phyloP scores from a whole-genome alignment of 2,888 invertebrate genomes.

The Saturnia japonica region DNA sequence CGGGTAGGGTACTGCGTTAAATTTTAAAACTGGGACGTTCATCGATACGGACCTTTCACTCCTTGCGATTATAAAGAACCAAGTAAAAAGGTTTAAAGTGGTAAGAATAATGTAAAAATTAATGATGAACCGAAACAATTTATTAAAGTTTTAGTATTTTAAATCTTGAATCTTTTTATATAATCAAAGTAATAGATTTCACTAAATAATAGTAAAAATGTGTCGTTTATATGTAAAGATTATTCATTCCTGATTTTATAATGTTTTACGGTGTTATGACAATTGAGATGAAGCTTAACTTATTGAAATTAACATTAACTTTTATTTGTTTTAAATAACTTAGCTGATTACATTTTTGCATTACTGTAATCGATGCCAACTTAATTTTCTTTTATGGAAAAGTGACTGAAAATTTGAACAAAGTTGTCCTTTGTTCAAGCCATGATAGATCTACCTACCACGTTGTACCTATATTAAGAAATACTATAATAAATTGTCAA shows the following conservation, averaged over 20 bases:
- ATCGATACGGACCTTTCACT: constrained; percentile 21
- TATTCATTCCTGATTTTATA: not conserved
- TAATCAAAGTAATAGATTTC: too few relatives aligned
- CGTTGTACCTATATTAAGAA: not conserved
- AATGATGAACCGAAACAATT: not conserved
- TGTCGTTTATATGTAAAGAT: not conserved
- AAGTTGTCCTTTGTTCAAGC: not conserved
- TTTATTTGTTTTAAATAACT: not conserved
- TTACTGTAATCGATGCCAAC: not conserved
- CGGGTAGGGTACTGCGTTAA: constrained; percentile 39
- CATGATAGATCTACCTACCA: not conserved
- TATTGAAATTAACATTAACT: not conserved
- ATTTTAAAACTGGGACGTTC: constrained; percentile 45
- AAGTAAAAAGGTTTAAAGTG: not conserved
- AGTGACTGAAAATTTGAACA: not conserved
- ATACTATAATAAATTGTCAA: not conserved
- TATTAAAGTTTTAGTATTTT: too few relatives aligned
- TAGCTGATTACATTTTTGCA: not conserved
- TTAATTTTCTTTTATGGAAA: not conserved
- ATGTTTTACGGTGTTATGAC: not conserved
- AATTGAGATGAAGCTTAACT: not conserved
- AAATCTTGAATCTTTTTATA: too few relatives aligned
- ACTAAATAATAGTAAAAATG: too few relatives aligned
- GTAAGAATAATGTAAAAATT: not conserved
- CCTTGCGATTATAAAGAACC: constrained; percentile 10